These are phyloP conservation scores for Metellina segmentata DNA, from an alignment of 2,888 invertebrate species.

Conservation along the genomic window DNA sequence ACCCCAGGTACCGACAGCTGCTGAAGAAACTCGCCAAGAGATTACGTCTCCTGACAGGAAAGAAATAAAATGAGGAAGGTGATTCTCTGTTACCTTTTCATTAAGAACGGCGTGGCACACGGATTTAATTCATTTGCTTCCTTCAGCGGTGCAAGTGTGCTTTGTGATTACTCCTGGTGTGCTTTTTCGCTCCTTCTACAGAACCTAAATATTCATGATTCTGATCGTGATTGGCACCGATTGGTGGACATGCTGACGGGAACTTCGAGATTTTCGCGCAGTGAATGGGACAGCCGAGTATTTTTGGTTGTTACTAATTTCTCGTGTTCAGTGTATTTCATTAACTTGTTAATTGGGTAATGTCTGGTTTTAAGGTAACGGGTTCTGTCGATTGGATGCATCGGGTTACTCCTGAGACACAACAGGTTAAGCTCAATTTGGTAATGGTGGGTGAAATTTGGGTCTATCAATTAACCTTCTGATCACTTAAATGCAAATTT, in stretches of 20 bases:
- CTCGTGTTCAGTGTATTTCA: too few relatives aligned
- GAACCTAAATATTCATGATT: not conserved
- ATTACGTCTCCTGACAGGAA: not conserved
- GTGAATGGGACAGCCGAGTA: too few relatives aligned
- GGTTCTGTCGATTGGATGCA: not conserved
- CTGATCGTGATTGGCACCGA: not conserved
- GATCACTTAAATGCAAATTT: not conserved
- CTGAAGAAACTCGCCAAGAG: not conserved
- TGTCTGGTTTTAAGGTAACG: not conserved
- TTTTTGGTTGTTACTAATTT: too few relatives aligned
- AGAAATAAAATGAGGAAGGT: not conserved
- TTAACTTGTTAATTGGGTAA: not conserved
- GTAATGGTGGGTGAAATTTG: not conserved
- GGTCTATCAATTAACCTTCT: not conserved
- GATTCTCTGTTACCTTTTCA: too few relatives aligned
- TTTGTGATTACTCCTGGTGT: too few relatives aligned
- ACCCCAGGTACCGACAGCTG: constrained; percentile 36
- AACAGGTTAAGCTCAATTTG: not conserved
- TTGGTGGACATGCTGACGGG: not conserved
- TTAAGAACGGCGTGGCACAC: too few relatives aligned
- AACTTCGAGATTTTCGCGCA: not conserved
- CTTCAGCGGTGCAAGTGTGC: too few relatives aligned
- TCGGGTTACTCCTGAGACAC: not conserved
- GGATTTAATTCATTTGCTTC: too few relatives aligned
- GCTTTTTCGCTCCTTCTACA: too few relatives aligned